These are phyloP conservation scores for Chironomus tepperi DNA, from an alignment of 1,140 invertebrate species.

Conservation along the genomic window DNA sequence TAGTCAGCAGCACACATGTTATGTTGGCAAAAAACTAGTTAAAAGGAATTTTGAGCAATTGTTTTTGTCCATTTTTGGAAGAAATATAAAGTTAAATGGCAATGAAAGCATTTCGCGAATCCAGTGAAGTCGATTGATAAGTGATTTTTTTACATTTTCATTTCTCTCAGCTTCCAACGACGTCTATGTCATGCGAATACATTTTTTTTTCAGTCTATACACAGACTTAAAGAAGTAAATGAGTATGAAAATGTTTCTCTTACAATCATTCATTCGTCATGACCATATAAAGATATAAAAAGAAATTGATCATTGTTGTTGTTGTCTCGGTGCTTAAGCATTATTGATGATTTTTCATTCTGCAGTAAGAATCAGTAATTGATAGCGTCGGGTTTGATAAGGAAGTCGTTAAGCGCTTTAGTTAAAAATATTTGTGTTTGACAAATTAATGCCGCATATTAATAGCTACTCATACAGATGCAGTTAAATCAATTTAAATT, in stretches of 20 bases:
- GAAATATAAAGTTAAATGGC: background rate
- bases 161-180: background rate
- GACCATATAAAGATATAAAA: background rate
- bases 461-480: no score
- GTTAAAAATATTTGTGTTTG: no score
- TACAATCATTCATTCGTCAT: background rate
- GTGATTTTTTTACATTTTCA: background rate
- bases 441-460: no score
- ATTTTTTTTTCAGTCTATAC: background rate
- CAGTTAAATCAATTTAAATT: no score
- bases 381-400: no score
- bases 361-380: no score
- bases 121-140: background rate
- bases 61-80: constrained; percentile 7
- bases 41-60: constrained; percentile 13
- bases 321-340: no score
- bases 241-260: background rate
- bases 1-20: background rate
- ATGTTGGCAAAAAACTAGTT: constrained; percentile 4
- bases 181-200: background rate
- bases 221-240: background rate
- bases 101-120: background rate
- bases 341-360: no score
- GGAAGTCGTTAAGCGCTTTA: no score
- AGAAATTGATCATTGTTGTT: background rate